Conservation (phyloP, 30 jellyfish, hydroid and myxozoan species). For the Aurelia sp. region DNA sequence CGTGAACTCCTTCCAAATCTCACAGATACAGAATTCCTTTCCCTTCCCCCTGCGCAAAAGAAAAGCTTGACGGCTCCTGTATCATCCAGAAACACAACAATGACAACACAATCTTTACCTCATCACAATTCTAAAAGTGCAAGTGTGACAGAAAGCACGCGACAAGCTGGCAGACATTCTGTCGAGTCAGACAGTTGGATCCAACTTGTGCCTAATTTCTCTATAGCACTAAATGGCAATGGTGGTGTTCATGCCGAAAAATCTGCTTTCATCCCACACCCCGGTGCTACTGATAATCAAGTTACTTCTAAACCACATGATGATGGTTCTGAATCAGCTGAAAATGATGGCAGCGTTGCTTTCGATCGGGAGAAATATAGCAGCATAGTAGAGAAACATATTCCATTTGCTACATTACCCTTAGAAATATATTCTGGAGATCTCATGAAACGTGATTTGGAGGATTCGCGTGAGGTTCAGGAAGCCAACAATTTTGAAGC, state of each 20-base stretch:
- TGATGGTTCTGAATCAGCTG: not conserved
- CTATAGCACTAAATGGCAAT: not conserved
- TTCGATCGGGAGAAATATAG: slow-evolving; percentile 31
- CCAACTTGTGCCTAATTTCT: slow-evolving; percentile 2
- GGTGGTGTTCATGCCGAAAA: not conserved
- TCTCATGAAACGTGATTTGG: not conserved
- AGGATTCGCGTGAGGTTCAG: too few relatives aligned
- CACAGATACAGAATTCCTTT: slow-evolving; percentile 45
- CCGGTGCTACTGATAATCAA: too few relatives aligned
- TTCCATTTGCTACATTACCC: not conserved
- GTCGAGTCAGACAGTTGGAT: not conserved
- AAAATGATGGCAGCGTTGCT: not conserved
- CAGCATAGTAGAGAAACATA: slow-evolving; percentile 7
- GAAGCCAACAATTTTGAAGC: too few relatives aligned
- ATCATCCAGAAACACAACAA: too few relatives aligned
- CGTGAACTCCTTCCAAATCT: slow-evolving; percentile 50
- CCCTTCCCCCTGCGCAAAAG: slow-evolving; percentile 28
- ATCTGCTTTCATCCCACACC: not conserved
- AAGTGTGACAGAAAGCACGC: not conserved
- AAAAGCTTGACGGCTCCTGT: not conserved
- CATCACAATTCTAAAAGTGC: too few relatives aligned
- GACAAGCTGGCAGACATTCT: not conserved
- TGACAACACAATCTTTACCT: slow-evolving; percentile 1
- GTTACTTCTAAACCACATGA: too few relatives aligned
- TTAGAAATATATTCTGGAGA: not conserved